Percentiles rank a stretch among this genome's conserved stretches.
Conservation (phyloP, 2,113 vertebrate genomes). For the Calidris pygmaea region DNA sequence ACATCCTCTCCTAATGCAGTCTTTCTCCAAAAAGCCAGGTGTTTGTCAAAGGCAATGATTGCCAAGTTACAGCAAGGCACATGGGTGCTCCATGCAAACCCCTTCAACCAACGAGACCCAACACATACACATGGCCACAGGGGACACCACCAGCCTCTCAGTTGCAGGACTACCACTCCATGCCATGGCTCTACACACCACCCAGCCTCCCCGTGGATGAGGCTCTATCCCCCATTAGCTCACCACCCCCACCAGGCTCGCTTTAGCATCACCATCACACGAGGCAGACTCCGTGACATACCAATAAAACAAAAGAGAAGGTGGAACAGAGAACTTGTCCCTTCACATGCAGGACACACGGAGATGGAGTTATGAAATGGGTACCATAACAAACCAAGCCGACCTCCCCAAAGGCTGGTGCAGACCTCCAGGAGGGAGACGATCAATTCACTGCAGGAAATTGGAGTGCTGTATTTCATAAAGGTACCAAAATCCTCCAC, state of each 20-base stretch:
- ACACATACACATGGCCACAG: background rate
- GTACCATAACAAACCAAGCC: background rate
- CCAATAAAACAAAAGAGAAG: background rate
- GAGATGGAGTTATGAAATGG: background rate
- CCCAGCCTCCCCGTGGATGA: background rate
- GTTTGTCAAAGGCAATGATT: background rate
- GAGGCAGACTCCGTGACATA: background rate
- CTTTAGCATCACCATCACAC: rapidly evolving
- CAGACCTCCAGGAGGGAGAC: background rate
- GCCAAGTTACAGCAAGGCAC: background rate
- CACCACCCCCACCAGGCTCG: background rate
- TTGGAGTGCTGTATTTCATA: background rate
- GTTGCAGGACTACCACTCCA: background rate
- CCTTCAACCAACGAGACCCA: background rate
- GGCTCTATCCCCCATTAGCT: rapidly evolving
- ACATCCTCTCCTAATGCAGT: background rate
- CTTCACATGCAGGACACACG: background rate
- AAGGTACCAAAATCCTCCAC: background rate
- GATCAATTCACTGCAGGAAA: background rate
- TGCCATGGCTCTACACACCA: background rate
- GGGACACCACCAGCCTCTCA: background rate
- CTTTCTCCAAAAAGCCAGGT: background rate
- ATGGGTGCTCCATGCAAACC: rapidly evolving
- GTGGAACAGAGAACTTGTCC: background rate
- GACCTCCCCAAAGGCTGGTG: background rate